Conservation (phyloP, 2,113 vertebrate genomes). For the Uria lomvia region DNA sequence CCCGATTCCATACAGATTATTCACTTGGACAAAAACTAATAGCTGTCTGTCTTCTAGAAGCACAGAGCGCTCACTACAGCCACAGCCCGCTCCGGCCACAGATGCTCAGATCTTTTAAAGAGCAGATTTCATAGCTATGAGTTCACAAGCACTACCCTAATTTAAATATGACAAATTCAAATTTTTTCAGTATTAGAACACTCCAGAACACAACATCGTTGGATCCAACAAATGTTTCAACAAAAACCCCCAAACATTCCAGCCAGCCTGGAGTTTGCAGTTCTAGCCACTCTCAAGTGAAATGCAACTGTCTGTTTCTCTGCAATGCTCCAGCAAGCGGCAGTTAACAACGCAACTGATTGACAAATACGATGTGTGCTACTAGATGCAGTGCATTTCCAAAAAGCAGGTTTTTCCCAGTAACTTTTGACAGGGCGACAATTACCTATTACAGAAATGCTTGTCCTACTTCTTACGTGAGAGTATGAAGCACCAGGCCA, state of each 20-base stretch:
- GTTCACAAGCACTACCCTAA: not conserved
- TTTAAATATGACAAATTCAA: not conserved
- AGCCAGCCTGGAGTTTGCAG: not conserved
- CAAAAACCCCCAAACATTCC: not conserved
- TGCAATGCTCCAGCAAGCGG: not conserved
- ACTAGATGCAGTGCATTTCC: not conserved
- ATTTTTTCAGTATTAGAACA: not conserved
- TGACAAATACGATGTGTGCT: not conserved
- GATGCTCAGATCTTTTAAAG: not conserved
- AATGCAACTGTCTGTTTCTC: not conserved
- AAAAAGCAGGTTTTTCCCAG: not conserved
- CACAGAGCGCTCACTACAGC: not conserved
- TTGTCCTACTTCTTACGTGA: fast-evolving
- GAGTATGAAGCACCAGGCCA: fast-evolving
- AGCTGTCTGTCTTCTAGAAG: not conserved
- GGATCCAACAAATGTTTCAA: not conserved
- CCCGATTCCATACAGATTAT: not conserved
- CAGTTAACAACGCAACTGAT: not conserved
- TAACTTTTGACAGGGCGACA: not conserved
- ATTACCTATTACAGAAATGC: not conserved
- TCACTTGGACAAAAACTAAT: not conserved
- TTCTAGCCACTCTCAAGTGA: not conserved
- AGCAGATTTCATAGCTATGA: not conserved
- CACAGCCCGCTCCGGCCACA: not conserved
- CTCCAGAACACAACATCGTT: not conserved